These are phyloP conservation scores for Pachyuromys duprasi DNA, from an alignment of 2,797 vertebrate genomes.

Conservation along the genomic window DNA sequence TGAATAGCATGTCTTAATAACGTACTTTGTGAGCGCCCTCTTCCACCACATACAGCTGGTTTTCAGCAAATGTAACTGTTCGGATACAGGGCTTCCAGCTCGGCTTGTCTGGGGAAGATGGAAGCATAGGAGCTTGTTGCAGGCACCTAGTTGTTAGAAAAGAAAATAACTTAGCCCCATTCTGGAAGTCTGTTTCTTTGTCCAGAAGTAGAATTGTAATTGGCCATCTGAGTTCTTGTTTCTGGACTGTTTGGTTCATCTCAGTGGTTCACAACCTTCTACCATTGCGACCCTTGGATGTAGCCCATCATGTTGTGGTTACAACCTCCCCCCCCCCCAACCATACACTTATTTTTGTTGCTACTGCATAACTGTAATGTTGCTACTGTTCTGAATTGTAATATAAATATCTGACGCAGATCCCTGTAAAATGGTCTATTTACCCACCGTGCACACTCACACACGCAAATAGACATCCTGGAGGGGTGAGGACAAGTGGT, in stretches of 20 bases:
- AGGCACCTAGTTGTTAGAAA: background rate
- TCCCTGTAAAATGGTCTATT: background rate
- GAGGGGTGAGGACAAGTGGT: background rate
- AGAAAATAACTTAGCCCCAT: background rate
- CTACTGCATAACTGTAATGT: background rate
- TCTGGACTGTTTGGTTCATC: background rate
- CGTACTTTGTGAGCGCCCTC: background rate
- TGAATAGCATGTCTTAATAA: background rate
- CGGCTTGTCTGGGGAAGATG: background rate
- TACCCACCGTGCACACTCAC: background rate
- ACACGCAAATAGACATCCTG: background rate
- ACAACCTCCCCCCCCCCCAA: no score
- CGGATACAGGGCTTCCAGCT: background rate
- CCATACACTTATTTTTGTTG: no score
- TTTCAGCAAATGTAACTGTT: background rate
- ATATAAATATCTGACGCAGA: background rate
- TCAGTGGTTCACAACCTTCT: background rate
- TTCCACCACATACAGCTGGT: background rate
- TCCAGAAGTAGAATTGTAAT: conserved; percentile 17
- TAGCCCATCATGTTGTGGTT: no score
- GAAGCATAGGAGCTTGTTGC: background rate
- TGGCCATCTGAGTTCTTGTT: background rate
- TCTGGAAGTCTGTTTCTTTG: background rate
- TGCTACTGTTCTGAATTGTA: background rate
- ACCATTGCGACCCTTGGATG: no score